These are phyloP conservation scores for Clarias magur DNA, from an alignment of 2,113 vertebrate genomes.

Conservation along the genomic window DNA sequence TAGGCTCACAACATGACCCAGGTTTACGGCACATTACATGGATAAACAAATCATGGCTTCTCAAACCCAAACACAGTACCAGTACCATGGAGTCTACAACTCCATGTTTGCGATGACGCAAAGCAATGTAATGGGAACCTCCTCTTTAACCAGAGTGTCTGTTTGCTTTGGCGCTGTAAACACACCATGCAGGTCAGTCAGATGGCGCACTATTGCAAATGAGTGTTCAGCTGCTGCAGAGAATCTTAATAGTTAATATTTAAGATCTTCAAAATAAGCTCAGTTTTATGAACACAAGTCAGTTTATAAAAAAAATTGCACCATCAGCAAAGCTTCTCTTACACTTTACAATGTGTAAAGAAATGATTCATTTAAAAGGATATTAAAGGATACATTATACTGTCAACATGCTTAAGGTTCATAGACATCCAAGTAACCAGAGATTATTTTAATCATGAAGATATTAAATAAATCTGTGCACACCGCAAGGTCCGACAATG, in stretches of 20 bases:
- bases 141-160: constrained; percentile 4
- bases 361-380: not conserved
- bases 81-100: constrained; percentile 15
- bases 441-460: not conserved
- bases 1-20: constrained; percentile 16
- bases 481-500: not conserved
- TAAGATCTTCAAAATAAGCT: not conserved
- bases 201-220: not conserved
- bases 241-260: not conserved
- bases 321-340: not conserved
- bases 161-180: constrained; percentile 46
- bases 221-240: not conserved
- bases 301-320: not conserved
- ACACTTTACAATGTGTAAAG: not conserved
- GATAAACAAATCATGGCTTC: constrained; percentile 42
- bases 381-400: not conserved
- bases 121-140: constrained; percentile 10
- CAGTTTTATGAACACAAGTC: not conserved
- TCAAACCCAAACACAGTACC: constrained; percentile 44
- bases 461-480: not conserved
- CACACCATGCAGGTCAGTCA: constrained; percentile 12
- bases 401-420: not conserved
- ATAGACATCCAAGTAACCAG: not conserved
- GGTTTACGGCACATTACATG: constrained; percentile 40
- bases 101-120: constrained; percentile 41